Evolutionary conservation across 1,140 invertebrate species (phyloP).

Genomic region (Drosophila suzukii): DNA sequence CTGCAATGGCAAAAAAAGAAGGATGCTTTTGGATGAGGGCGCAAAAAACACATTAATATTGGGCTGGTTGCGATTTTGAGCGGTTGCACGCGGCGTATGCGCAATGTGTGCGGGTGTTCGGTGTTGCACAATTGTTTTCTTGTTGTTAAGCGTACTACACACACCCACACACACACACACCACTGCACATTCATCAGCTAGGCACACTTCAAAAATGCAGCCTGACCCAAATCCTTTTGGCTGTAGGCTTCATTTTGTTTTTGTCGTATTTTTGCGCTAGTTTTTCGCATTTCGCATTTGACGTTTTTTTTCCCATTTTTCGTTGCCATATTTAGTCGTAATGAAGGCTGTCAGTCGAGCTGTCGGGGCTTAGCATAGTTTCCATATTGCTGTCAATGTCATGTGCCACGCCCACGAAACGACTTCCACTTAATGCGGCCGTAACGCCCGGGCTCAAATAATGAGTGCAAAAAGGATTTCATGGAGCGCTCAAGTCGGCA

Average conservation of each 20-base stretch:
- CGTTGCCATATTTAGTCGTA: constrained; percentile 73
- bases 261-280: constrained; percentile 21
- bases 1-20: constrained; percentile 84
- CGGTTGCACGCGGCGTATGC: constrained; percentile 52
- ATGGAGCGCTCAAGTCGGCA: constrained; percentile 64
- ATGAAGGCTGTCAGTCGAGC: constrained; percentile 74
- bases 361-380: constrained; percentile 75
- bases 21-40: constrained; percentile 33
- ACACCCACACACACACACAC: constrained; percentile 7
- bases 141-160: constrained; percentile 38
- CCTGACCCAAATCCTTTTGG: constrained; percentile 75
- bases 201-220: constrained; percentile 75
- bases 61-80: constrained; percentile 40
- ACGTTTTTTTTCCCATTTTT: constrained; percentile 29
- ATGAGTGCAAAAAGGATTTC: constrained; percentile 68
- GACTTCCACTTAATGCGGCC: constrained; percentile 62
- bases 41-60: constrained; percentile 65
- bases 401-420: constrained; percentile 68
- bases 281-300: constrained; percentile 5
- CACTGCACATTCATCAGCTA: constrained; percentile 47
- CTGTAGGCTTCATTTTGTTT: constrained; percentile 71
- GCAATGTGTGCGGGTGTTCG: constrained; percentile 39
- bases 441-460: constrained; percentile 57
- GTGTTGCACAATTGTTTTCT: constrained; percentile 51
- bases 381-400: constrained; percentile 68